These are phyloP conservation scores for Mobula hypostoma DNA, from an alignment of 2,113 vertebrate species.

Conservation along the genomic window DNA sequence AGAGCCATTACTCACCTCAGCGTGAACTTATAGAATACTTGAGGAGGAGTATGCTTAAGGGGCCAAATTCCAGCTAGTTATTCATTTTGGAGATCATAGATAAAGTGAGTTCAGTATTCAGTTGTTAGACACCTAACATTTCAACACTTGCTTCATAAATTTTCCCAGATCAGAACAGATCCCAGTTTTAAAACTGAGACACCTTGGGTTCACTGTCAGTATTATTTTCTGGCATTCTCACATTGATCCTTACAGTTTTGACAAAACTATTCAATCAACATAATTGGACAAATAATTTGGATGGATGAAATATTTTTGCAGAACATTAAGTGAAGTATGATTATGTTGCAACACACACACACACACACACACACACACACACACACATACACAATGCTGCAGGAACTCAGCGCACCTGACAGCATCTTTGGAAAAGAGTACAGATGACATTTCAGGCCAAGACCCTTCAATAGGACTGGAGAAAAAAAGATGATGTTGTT, in stretches of 20 bases:
- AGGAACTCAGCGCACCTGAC: too few species aligned
- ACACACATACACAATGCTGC: too few species aligned
- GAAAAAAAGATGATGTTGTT: too few species aligned
- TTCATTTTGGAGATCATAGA: neutral
- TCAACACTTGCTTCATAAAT: neutral
- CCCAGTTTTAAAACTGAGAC: neutral
- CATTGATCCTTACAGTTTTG: neutral
- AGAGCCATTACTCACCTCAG: neutral
- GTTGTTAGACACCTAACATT: neutral
- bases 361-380: too few species aligned
- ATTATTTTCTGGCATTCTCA: neutral
- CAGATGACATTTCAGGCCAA: too few species aligned
- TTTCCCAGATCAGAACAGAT: too few species aligned
- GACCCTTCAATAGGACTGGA: too few species aligned
- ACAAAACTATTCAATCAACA: neutral
- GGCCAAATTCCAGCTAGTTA: neutral
- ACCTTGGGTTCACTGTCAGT: neutral
- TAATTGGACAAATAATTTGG: neutral
- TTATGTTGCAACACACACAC: too few species aligned
- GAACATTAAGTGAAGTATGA: too few species aligned
- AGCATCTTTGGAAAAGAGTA: too few species aligned
- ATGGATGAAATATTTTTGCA: neutral
- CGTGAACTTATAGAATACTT: neutral
- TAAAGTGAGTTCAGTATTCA: neutral
- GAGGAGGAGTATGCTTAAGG: neutral